Evolutionary conservation across 2,797 vertebrate genomes (phyloP).

Genomic region (Xiphorhynchus erythropygius): DNA sequence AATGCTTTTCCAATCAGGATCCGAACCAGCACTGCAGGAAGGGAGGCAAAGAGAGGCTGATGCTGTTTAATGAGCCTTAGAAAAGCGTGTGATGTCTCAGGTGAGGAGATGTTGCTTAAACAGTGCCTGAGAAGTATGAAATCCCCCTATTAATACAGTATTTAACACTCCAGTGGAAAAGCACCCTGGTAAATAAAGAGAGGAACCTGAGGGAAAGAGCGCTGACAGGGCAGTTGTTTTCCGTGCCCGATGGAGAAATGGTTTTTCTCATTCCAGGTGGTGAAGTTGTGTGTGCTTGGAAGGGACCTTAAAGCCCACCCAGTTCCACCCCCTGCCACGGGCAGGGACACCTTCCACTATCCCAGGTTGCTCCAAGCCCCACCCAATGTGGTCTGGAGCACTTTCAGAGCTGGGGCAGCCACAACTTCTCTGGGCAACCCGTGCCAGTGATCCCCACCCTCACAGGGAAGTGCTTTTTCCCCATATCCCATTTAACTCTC

Average conservation of each 20-base stretch:
- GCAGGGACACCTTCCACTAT: background rate
- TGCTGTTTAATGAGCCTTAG: background rate
- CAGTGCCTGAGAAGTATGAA: background rate
- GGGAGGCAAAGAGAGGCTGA: background rate
- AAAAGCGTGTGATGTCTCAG: background rate
- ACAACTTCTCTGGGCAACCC: background rate
- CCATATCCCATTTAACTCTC: background rate
- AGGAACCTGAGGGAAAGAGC: background rate
- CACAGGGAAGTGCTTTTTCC: background rate
- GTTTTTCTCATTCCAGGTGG: background rate
- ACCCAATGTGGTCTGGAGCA: background rate
- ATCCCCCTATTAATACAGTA: background rate
- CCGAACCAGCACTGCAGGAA: accelerated
- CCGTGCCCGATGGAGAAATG: background rate
- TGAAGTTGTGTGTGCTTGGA: background rate
- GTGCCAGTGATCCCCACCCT: background rate
- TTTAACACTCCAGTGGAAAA: background rate
- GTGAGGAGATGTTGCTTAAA: background rate
- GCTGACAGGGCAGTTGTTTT: background rate
- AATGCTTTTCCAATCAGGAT: background rate
- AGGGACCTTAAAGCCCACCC: background rate
- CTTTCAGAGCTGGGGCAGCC: background rate
- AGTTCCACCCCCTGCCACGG: background rate
- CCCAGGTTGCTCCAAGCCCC: background rate
- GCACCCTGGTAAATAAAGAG: background rate